Conservation (phyloP, 2,113 vertebrate species). For the Cottus gobio region DNA sequence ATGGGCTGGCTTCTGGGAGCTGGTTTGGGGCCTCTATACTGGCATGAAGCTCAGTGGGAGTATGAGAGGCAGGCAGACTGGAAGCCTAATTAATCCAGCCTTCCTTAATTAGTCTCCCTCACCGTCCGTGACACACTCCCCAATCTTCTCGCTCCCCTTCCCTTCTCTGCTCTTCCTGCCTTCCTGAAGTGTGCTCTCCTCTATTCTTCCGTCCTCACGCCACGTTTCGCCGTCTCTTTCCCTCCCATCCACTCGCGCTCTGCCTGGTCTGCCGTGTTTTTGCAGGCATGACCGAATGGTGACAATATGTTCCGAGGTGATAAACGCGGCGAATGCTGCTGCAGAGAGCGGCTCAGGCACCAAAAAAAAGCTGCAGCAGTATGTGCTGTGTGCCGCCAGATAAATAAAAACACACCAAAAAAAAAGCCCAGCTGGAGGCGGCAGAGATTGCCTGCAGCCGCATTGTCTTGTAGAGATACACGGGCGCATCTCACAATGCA, state of each 20-base stretch:
- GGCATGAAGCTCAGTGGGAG: conserved; percentile 72
- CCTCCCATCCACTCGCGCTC: conserved; percentile 8
- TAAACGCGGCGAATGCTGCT: conserved; percentile 71
- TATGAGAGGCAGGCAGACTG: conserved; percentile 71
- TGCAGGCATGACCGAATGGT: conserved; percentile 49
- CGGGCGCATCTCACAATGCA: conserved; percentile 50
- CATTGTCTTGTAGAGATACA: conserved; percentile 65
- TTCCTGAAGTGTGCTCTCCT: conserved; percentile 10
- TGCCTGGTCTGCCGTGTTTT: conserved; percentile 60
- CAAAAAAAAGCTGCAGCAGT: conserved; percentile 44
- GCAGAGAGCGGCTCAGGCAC: conserved; percentile 67
- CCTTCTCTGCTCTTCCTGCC: conserved; percentile 26
- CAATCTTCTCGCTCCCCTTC: conserved; percentile 46
- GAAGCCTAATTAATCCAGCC: conserved; percentile 81
- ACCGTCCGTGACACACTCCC: conserved; percentile 64
- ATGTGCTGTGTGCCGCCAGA: conserved; percentile 43
- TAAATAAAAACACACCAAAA: conserved; percentile 41
- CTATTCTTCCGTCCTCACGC: background rate
- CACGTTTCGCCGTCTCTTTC: conserved; percentile 17
- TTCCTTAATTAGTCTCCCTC: conserved; percentile 79
- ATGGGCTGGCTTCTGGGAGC: conserved; percentile 55
- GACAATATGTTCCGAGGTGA: conserved; percentile 80
- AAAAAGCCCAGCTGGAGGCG: conserved; percentile 75
- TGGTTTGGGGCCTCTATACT: conserved; percentile 57
- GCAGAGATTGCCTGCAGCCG: conserved; percentile 48